Evolutionary conservation across 2,888 invertebrate genomes (phyloP).

Genomic region (Agriopis aurantiaria): DNA sequence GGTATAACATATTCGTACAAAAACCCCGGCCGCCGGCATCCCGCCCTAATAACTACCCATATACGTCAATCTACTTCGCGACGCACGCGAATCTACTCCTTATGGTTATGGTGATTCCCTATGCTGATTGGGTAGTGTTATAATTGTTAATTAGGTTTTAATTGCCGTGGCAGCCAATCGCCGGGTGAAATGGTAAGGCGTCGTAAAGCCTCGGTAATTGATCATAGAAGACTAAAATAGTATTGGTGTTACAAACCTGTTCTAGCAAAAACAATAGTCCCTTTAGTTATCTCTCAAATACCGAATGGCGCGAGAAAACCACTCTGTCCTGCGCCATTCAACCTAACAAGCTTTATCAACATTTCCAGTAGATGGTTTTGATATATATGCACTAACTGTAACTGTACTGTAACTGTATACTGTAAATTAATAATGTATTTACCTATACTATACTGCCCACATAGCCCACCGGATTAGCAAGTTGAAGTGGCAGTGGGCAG

Average conservation of each 20-base stretch:
- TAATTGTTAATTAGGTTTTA: conserved; percentile 66
- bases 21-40: conserved; percentile 57
- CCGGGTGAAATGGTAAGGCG: conserved; percentile 28
- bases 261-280: background rate
- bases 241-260: background rate
- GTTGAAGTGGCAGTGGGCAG: too few species aligned
- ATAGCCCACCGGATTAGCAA: too few species aligned
- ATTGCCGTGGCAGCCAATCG: conserved; percentile 59
- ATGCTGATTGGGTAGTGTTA: conserved; percentile 65
- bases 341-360: too few species aligned
- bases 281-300: background rate
- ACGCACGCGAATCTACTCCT: conserved; percentile 54
- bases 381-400: too few species aligned
- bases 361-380: too few species aligned
- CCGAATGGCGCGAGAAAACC: background rate
- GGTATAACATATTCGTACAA: conserved; percentile 55
- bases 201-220: conserved; percentile 14
- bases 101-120: conserved; percentile 55
- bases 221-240: background rate
- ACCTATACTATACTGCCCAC: too few species aligned
- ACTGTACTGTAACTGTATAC: too few species aligned
- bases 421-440: too few species aligned
- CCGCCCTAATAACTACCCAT: conserved; percentile 77
- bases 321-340: background rate
- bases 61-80: conserved; percentile 71